These are phyloP conservation scores for Rhimphoctona megacephalus DNA, from an alignment of 2,888 invertebrate genomes.

Conservation along the genomic window DNA sequence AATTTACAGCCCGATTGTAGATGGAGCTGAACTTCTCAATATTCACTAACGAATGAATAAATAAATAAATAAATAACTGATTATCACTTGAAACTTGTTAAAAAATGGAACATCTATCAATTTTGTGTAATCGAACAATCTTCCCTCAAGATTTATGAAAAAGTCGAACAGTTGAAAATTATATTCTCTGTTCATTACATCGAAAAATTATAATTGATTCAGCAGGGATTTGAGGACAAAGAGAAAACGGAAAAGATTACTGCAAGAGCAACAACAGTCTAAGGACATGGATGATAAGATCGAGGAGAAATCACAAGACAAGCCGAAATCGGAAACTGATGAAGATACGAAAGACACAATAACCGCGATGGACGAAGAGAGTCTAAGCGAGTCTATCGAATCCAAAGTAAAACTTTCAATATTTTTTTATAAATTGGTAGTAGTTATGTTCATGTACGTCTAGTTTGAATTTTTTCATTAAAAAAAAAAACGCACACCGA, in stretches of 20 bases:
- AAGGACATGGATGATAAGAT: constrained; percentile 75
- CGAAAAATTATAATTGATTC: constrained; percentile 5
- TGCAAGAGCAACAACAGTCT: constrained; percentile 79
- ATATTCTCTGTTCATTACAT: background rate
- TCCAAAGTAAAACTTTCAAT: constrained; percentile 77
- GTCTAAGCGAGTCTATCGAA: constrained; percentile 75
- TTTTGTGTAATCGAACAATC: too few species aligned
- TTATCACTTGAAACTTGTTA: too few species aligned
- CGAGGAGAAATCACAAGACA: constrained; percentile 77
- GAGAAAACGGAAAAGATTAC: constrained; percentile 81
- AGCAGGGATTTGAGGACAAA: constrained; percentile 80
- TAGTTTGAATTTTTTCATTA: background rate
- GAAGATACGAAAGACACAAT: constrained; percentile 82
- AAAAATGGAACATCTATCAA: too few species aligned
- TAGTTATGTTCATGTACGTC: background rate
- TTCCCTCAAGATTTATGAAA: too few species aligned
- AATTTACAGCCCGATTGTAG: too few species aligned
- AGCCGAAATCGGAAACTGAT: constrained; percentile 80
- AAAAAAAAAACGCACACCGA: background rate
- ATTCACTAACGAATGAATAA: too few species aligned
- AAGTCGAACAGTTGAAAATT: too few species aligned
- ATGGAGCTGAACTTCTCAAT: too few species aligned
- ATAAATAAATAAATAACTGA: too few species aligned
- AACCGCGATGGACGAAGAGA: constrained; percentile 79
- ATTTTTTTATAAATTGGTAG: constrained; percentile 19